Evolutionary conservation across 37 sponge, comb jelly and placozoan species (phyloP).

Genomic region (Tethya wilhelma): DNA sequence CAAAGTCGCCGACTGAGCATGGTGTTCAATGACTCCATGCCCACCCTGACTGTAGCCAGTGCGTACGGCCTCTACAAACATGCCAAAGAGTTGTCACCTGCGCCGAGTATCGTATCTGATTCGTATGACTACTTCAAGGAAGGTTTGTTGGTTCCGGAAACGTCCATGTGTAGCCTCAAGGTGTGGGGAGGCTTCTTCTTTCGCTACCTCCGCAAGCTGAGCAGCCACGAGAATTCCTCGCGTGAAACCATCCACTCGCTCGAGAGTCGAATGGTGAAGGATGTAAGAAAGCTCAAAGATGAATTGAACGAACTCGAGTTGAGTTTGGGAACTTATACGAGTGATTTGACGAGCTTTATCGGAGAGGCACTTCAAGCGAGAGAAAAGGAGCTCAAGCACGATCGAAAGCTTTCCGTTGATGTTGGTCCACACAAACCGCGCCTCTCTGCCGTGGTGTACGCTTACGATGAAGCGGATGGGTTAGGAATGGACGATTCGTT

Average conservation of each 20-base stretch:
- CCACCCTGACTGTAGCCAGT: constrained; percentile 19
- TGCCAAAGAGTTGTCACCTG: not conserved
- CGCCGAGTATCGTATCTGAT: not conserved
- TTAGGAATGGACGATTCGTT: not conserved
- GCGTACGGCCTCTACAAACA: constrained; percentile 25
- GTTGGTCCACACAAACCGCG: constrained; percentile 4
- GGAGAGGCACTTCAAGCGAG: constrained; percentile 22
- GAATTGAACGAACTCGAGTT: constrained; percentile 72
- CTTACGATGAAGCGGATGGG: constrained; percentile 18
- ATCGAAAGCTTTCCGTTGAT: constrained; percentile 4
- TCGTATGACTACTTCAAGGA: not conserved
- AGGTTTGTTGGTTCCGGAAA: constrained; percentile 53
- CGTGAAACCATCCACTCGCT: constrained; percentile 18
- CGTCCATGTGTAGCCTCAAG: constrained; percentile 45
- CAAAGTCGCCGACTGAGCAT: not conserved
- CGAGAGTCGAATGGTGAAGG: constrained; percentile 60
- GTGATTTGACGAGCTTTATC: constrained; percentile 46
- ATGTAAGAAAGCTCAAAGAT: constrained; percentile 71
- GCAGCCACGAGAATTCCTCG: constrained; percentile 1
- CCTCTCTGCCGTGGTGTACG: constrained; percentile 15
- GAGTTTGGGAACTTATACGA: constrained; percentile 31
- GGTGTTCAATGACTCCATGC: constrained; percentile 21
- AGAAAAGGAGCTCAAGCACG: constrained; percentile 17
- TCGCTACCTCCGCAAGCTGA: constrained; percentile 48
- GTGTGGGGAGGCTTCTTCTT: constrained; percentile 73